phyloP scores from a whole-genome alignment of 2,888 invertebrate species.

The Apocheima hispidaria region DNA sequence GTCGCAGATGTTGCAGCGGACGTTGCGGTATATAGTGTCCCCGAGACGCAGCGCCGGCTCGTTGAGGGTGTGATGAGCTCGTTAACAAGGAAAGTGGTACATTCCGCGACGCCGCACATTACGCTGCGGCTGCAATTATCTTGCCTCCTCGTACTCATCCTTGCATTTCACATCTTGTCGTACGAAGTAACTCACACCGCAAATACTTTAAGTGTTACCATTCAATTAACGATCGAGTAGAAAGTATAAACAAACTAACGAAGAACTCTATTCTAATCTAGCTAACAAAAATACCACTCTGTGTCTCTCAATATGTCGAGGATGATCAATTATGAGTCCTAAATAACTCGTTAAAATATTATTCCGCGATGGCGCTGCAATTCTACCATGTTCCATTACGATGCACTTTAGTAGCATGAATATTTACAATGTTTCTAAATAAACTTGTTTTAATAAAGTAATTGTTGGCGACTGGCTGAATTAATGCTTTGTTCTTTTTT shows the following conservation, averaged over 20 bases:
- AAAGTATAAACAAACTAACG: neutral
- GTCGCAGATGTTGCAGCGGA: constrained; percentile 64
- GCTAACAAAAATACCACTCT: too few relatives aligned
- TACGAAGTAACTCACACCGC: constrained; percentile 42
- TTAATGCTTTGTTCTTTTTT: too few relatives aligned
- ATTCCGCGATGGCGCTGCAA: neutral
- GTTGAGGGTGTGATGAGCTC: constrained; percentile 62
- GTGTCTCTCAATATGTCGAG: too few relatives aligned
- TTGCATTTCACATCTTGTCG: constrained; percentile 45
- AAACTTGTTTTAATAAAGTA: constrained; percentile 6
- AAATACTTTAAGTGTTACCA: constrained; percentile 26
- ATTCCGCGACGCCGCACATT: constrained; percentile 77
- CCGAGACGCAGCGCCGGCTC: constrained; percentile 1
- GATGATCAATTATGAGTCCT: neutral
- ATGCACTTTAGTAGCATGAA: constrained; percentile 5
- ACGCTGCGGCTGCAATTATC: constrained; percentile 72
- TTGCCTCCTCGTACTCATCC: constrained; percentile 48
- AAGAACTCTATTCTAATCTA: neutral
- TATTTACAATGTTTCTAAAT: constrained; percentile 1
- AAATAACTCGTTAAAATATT: constrained; percentile 10
- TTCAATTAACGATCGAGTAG: constrained; percentile 25
- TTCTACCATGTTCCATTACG: neutral
- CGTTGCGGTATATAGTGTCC: constrained; percentile 64
- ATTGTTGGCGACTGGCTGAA: too few relatives aligned
- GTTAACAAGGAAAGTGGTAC: constrained; percentile 76